Percentiles rank a stretch among this genome's conserved stretches.
Conservation (phyloP, 2,888 invertebrate genomes). For the Coenonympha arcania region DNA sequence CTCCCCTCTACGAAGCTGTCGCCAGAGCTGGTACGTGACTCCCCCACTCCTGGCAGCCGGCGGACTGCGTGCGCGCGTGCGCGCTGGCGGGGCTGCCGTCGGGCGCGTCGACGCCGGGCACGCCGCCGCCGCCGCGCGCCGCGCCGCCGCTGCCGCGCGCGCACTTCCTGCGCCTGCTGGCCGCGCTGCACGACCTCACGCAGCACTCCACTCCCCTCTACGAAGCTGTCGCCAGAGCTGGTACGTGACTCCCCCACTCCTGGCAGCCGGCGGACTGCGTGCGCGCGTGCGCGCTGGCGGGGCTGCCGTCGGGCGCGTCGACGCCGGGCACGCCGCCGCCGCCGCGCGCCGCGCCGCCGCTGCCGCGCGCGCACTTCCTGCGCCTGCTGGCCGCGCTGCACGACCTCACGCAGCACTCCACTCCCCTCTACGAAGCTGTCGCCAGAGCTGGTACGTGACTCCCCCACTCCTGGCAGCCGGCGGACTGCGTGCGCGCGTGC, state of each 20-base stretch:
- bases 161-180: constrained; percentile 94
- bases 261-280: constrained; percentile 36
- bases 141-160: constrained; percentile 78
- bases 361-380: constrained; percentile 91
- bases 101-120: constrained; percentile 36
- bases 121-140: constrained; percentile 31
- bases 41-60: constrained; percentile 14
- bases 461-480: constrained; percentile 14
- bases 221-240: constrained; percentile 58
- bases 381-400: constrained; percentile 92
- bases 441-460: constrained; percentile 50
- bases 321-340: constrained; percentile 35
- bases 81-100: constrained; percentile 44
- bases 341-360: constrained; percentile 40
- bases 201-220: constrained; percentile 66
- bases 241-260: constrained; percentile 32
- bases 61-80: constrained; percentile 49
- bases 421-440: constrained; percentile 53
- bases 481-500: constrained; percentile 49
- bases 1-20: constrained; percentile 53
- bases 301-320: constrained; percentile 37
- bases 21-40: constrained; percentile 50
- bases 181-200: constrained; percentile 89
- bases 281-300: constrained; percentile 51
- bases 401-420: constrained; percentile 82